Base-by-base conservation (phyloP, 2,797 vertebrate genomes). In the Lacerta viridis region DNA sequence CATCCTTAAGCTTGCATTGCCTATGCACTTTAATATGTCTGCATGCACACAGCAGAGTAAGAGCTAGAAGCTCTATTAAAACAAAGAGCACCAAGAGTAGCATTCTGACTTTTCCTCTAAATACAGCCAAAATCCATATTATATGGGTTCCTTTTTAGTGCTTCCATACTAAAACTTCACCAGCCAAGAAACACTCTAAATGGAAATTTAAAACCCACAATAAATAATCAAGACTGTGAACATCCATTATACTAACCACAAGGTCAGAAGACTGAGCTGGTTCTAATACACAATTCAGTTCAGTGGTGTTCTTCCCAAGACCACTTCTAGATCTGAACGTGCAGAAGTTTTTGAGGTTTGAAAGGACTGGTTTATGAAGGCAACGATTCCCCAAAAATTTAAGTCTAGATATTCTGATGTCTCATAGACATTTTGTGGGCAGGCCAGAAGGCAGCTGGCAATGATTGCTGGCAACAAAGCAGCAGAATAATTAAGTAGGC, bases 41-140 rank as follows among this genome's bases (percentile, higher is more conserved):
- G 7, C 55, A 50, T 13, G 27, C 11, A 36, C 17, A 7, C 18
- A 84, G 71, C 46, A n/a, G 50, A 55, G 4, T 36, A 18, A 13
- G 20, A 3, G 10, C 82, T 36, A 15, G 68, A 84, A 72, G 9
- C 80, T n/a, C 64, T 36, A 39, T 78, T n/a, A 33, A 7, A 83
- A 15, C 20, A 43, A 10, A 36, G 7, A 0, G 0, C 23, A 41
- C 2, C 4, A 23, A 11, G 39, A 0, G 41, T 2, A 11, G 11
- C 36, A 36, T 59, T 41, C 36, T 20, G 3, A 7, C 36, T 1
- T 17, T 68, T 29, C 29, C 18, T 86, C 39, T 74, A 84, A 80
- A 66, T 7, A 4, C 59, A 77, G 50, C 46, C 66, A 82, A 55
- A 83, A 46, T 6, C 39, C 46, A 41, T 36, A 66, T 71, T 0